Evolutionary conservation across 2,113 vertebrate genomes (phyloP), one percentile per base, ranked within the genome.

Genomic region (Crotalus tigris): DNA sequence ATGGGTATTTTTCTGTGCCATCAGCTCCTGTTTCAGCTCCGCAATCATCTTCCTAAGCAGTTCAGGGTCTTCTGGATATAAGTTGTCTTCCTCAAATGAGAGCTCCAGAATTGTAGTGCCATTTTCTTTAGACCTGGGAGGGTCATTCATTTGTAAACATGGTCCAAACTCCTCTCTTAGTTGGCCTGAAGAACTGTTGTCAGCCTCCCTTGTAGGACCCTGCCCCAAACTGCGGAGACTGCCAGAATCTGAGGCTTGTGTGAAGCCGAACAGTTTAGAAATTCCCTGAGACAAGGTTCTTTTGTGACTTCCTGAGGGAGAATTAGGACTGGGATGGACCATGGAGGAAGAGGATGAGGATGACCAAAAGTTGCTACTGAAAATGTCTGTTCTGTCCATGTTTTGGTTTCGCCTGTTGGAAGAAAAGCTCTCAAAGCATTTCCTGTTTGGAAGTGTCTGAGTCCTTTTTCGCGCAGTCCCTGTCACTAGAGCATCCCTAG

Each of bases 281-380:
- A 99, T 97, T 90, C 98, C 98, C 24, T 99, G 98, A 3, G 99
- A 99, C 85, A 99, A 89, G 0, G 99, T 98, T 93, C 98, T 97
- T 87, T 97, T 98, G 91, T 99, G 98, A 0, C 98, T 97, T 0
- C 94, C 85, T 0, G 23, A 55, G 0, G 19, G 24, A 6, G 54
- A 51, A 0, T 0, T 0, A 94, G 5, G 55, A 0, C 2, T 0
- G 3, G 0, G 91, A 93, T 87, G 95, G 9, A 95, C 95, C 69
- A 94, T 59, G 0, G 93, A n/a, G 1, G 95, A 94, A 33, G 96
- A 59, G 9, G 94, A 64, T 1, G 64, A 81, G 75, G 49, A 90
- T 0, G 94, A 96, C 98, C 98, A 97, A 85, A 97, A 96, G 11
- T 97, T 97, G 5, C 92, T 81, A 87, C 46, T 87, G 23, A 97